These are phyloP conservation scores for Drosophila flavopinicola DNA, from an alignment of 2,888 invertebrate genomes.

Conservation along the genomic window DNA sequence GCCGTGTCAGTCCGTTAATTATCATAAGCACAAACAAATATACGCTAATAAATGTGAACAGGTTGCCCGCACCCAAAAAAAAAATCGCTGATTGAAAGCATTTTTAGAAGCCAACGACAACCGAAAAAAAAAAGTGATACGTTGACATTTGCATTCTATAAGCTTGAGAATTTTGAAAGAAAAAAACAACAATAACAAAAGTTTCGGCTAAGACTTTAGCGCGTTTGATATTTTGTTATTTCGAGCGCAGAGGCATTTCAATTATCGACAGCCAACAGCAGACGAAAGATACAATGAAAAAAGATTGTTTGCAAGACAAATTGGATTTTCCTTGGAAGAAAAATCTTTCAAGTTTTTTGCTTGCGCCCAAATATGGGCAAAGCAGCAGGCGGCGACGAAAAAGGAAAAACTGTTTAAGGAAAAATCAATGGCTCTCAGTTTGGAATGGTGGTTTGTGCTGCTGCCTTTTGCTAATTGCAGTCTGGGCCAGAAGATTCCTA, in stretches of 20 bases:
- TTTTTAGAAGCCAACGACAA: not conserved
- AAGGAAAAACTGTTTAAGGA: conserved; percentile 45
- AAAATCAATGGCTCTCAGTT: conserved; percentile 57
- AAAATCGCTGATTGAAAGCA: conserved; percentile 23
- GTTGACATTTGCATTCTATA: conserved; percentile 61
- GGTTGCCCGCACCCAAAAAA: conserved; percentile 27
- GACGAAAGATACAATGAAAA: not conserved
- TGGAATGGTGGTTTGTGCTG: conserved; percentile 19
- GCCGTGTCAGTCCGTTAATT: conserved; percentile 28
- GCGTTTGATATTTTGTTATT: not conserved
- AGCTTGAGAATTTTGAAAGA: not conserved
- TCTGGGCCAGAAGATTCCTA: conserved; percentile 46
- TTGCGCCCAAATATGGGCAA: conserved; percentile 40
- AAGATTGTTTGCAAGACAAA: conserved; percentile 28
- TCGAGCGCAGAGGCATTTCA: conserved; percentile 19
- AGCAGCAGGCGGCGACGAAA: conserved; percentile 32
- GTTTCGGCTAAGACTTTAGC: not conserved
- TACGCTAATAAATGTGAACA: conserved; percentile 32
- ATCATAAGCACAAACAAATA: conserved; percentile 44
- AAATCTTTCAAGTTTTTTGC: conserved; percentile 24
- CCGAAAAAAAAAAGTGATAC: conserved; percentile 30
- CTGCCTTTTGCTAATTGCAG: conserved; percentile 48
- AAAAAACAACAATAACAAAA: not conserved
- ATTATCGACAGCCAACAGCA: conserved; percentile 11
- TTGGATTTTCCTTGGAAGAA: conserved; percentile 43